Conservation (phyloP, 1,140 invertebrate species). For the Drosophila novamexicana region DNA sequence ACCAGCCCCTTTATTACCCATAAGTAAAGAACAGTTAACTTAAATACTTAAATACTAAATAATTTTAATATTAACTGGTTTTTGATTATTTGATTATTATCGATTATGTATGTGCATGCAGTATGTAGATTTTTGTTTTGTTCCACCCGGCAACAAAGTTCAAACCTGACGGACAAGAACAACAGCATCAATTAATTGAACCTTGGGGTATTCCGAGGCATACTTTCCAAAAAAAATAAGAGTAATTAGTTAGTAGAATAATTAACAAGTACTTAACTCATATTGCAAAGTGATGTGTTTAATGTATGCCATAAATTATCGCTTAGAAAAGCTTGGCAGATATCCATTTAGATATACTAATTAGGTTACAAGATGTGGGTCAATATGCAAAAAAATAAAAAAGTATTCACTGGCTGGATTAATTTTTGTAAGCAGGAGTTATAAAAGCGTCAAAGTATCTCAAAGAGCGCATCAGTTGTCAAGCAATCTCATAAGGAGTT, state of each 20-base stretch:
- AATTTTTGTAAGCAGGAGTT: not conserved
- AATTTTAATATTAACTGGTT: too few relatives aligned
- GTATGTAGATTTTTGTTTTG: too few relatives aligned
- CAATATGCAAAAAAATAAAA: not conserved
- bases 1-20: too few relatives aligned
- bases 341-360: not conserved
- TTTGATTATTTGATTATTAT: too few relatives aligned
- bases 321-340: not conserved
- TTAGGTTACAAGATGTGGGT: not conserved
- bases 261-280: not conserved
- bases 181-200: not conserved
- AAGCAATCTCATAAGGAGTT: not conserved
- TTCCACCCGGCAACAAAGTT: too few relatives aligned
- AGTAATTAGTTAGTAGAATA: not conserved
- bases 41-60: too few relatives aligned
- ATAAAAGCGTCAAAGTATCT: not conserved
- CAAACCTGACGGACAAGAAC: too few relatives aligned
- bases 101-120: too few relatives aligned
- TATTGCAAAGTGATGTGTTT: not conserved
- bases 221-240: not conserved
- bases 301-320: too few relatives aligned
- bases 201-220: not conserved
- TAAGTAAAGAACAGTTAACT: too few relatives aligned
- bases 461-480: not conserved
- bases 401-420: not conserved